phyloP scores from a whole-genome alignment of 2,888 invertebrate species.

The Drosophila merina region DNA sequence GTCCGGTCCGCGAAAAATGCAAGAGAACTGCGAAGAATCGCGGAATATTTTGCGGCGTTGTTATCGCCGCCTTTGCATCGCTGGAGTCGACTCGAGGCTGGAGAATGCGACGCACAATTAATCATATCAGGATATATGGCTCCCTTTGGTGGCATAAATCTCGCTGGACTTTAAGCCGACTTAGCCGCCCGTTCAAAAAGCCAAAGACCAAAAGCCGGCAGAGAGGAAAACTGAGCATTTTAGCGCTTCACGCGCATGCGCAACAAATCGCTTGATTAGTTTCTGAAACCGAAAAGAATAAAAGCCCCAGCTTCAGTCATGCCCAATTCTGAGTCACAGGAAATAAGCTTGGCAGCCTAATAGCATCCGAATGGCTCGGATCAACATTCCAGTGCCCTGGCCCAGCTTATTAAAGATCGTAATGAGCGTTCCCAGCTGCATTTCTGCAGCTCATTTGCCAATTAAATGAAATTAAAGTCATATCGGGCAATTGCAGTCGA shows the following conservation, averaged over 20 bases:
- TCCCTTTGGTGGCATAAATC: conserved; percentile 67
- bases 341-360: conserved; percentile 64
- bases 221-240: conserved; percentile 27
- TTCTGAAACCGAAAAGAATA: conserved; percentile 34
- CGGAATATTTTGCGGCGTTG: conserved; percentile 51
- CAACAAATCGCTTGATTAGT: conserved; percentile 81
- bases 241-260: conserved; percentile 76
- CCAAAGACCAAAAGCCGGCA: background rate
- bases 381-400: conserved; percentile 29
- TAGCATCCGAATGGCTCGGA: conserved; percentile 41
- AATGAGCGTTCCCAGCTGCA: conserved; percentile 40
- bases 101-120: conserved; percentile 62
- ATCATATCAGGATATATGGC: conserved; percentile 67
- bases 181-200: conserved; percentile 16
- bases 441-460: conserved; percentile 47
- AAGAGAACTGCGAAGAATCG: conserved; percentile 31
- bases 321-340: conserved; percentile 55
- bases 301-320: conserved; percentile 12
- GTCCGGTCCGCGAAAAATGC: conserved; percentile 32
- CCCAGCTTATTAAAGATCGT: conserved; percentile 34
- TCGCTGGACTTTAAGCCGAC: conserved; percentile 53
- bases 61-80: conserved; percentile 58
- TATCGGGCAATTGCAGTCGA: conserved; percentile 24
- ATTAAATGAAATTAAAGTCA: conserved; percentile 54
- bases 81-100: conserved; percentile 13